Base-by-base conservation (phyloP, 1,140 invertebrate species). In the Acromyrmex heyeri region DNA sequence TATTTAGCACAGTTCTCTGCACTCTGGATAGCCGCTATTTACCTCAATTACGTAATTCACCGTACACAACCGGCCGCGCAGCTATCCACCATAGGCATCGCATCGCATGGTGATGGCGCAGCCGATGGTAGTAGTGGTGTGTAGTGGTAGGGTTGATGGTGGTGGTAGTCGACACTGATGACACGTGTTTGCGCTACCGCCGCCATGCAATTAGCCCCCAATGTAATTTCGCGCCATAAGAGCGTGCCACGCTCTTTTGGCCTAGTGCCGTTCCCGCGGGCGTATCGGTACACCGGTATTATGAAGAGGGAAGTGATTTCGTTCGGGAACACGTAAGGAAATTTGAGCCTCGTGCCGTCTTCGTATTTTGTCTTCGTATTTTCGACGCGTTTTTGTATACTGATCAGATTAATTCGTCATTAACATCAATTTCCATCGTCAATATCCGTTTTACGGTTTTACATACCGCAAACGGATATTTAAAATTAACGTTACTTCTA, bases 11-110 rank as follows among this genome's bases (percentile, higher is more conserved):
- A 94, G 92, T 92, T 91, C 90, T 90, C 92, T 89, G 92, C 92
- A 92, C 91, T 93, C 89, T 92, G 90, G 93, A 94, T 93, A 92
- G 92, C 91, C 88, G 85, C 88, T 90, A 93, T 94, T 94, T 94
- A 94, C 92, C 92, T 92, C 91, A 94, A 94, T 94, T 94, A 94
- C 92, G 93, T 93, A 94, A 94, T 94, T 93, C 90, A 91, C 88
- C 91, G 91, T 92, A 91, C 87, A 93, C 91, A 92, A 88, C 70
- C 87, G 65, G 88, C 86, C 69, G 89, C 73, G 90, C 88, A 87
- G 88, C 87, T 82, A 90, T 86, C 88, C 85, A 90, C 85, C 87
- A 88, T 90, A 81, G 88, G 85, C 86, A 91, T 89, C 81, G 85
- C 86, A 91, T 89, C 79, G 87, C 86, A 91, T 86, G 88, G 86